phyloP scores from a whole-genome alignment of 2,113 vertebrate genomes.

The Plecturocebus donacophilus region DNA sequence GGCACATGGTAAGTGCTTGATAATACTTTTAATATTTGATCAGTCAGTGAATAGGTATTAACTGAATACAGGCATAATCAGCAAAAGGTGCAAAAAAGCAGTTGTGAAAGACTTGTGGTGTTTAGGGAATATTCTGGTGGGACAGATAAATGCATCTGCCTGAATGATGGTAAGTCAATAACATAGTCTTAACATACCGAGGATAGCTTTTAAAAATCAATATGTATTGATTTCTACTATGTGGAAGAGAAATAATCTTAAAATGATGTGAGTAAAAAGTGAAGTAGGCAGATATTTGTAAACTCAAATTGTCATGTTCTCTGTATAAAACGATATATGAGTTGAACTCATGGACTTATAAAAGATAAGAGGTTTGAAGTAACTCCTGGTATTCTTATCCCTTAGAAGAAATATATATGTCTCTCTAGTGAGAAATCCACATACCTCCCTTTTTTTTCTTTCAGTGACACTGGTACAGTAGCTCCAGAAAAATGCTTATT shows the following conservation, averaged over 20 bases:
- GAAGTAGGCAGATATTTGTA: background rate
- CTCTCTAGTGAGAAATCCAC: background rate
- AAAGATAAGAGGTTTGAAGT: background rate
- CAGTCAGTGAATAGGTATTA: background rate
- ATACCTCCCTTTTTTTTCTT: slow-evolving; percentile 72
- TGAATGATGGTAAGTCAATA: background rate
- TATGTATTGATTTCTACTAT: slow-evolving; percentile 35
- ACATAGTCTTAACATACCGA: background rate
- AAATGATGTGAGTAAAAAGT: background rate
- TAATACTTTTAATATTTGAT: slow-evolving; percentile 16
- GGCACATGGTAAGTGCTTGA: background rate
- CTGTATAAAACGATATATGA: background rate
- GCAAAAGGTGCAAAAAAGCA: background rate
- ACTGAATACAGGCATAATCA: slow-evolving; percentile 16
- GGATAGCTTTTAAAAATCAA: background rate
- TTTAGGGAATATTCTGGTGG: background rate
- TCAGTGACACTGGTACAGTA: slow-evolving; percentile 92
- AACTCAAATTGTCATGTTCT: background rate
- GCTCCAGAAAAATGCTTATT: slow-evolving; percentile 96
- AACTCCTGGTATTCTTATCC: background rate
- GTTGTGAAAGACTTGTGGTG: background rate
- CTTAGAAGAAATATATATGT: background rate
- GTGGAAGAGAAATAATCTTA: slow-evolving; percentile 16
- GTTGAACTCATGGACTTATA: background rate
- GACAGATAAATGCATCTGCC: background rate